Evolutionary conservation across 2,888 invertebrate genomes (phyloP), one percentile per base, ranked within the genome.

Genomic region (Pammene aurita): DNA sequence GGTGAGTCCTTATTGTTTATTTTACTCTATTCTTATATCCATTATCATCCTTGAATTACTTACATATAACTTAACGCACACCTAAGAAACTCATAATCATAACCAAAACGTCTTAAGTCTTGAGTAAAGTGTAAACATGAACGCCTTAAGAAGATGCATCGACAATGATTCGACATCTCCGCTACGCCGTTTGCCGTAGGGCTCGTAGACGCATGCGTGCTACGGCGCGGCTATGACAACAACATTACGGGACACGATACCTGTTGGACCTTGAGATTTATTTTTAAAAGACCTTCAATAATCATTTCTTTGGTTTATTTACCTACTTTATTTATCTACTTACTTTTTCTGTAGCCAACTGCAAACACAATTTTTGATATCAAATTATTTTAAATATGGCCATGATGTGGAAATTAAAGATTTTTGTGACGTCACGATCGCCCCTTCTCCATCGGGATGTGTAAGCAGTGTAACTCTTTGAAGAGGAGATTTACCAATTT

Each of bases 161-260:
- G 52, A 48, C n/a, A 57, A 68, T 60, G 69, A 54, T 65, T 54
- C 46, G 52, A 55, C n/a, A 57, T 63, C 68, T 57, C 61, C 57
- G 70, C 62, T 70, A 72, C 71, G 71, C 57, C 50, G 72, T 61
- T 58, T 72, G 71, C 74, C 85, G 87, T 87, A 87, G 58, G n/a
- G 84, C 80, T 66, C 86, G 89, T 89, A 87, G 86, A 83, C 91
- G 90, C 90, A 81, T 84, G 92, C 92, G 92, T 88, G 84, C 84
- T 89, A 87, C 89, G 58, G 44, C 44, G 44, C 58, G 84, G 75
- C 84, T 83, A 85, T 85, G 84, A 75, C 58, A 56, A 77, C 80
- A 82, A 78, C 76, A 75, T 77, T 76, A 73, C 74, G 71, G 73
- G 66, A 69, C 78, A 79, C 78, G 77, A 81, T 84, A 85, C 86